A percentile compares a stretch with the other conserved stretches of the same genome.
Conservation (phyloP, 1,140 invertebrate genomes). For the Rhizoglyphus robini region DNA sequence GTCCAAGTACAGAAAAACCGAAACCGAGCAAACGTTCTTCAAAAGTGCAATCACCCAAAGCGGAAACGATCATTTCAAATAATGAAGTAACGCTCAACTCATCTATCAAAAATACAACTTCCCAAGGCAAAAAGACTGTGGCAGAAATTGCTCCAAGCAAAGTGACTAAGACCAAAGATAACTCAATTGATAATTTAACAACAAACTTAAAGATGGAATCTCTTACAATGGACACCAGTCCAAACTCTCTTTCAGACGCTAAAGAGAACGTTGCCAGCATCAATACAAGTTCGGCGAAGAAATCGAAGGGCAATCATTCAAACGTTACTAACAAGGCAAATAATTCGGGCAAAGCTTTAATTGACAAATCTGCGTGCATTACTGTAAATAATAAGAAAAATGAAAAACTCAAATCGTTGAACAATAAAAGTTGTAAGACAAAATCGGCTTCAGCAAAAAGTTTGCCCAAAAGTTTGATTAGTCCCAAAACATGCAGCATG, state of each 20-base stretch:
- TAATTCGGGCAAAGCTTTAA: no score
- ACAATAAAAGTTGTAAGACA: neutral
- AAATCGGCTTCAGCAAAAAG: neutral
- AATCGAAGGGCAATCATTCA: neutral
- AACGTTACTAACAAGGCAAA: neutral
- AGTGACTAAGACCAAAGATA: neutral
- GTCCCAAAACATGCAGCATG: no score
- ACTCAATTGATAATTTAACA: neutral
- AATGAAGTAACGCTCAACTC: neutral
- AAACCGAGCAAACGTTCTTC: neutral
- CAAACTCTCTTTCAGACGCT: neutral
- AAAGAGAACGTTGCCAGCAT: conserved; percentile 3
- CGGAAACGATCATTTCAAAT: neutral
- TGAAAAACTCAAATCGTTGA: neutral
- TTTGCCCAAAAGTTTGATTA: no score
- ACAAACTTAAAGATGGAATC: neutral
- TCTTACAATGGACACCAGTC: neutral
- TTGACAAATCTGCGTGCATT: no score
- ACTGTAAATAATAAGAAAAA: no score
- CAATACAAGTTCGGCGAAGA: neutral
- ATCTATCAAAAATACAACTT: no score
- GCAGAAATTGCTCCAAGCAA: neutral
- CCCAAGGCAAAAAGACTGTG: neutral
- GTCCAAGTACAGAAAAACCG: no score
- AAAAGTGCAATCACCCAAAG: neutral